Evolutionary conservation across 1,140 invertebrate species (phyloP).

Genomic region (Drosophila murphyi): DNA sequence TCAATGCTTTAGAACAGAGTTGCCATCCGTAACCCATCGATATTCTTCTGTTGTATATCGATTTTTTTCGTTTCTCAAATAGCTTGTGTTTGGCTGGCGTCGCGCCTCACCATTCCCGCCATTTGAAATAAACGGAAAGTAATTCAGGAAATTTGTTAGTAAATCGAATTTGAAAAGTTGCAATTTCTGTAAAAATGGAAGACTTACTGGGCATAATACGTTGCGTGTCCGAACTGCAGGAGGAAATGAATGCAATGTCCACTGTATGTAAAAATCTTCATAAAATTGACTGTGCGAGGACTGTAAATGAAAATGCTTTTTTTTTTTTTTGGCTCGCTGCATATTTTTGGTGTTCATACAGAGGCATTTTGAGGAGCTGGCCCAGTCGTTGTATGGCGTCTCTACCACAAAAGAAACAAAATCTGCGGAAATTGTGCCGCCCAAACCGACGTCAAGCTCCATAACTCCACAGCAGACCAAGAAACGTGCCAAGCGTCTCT

Average conservation of each 20-base stretch:
- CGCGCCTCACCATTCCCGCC: constrained; percentile 65
- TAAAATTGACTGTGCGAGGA: background rate
- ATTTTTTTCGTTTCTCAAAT: constrained; percentile 17
- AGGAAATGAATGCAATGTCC: constrained; percentile 42
- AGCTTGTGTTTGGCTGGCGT: constrained; percentile 32
- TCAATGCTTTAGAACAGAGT: background rate
- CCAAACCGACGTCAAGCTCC: constrained; percentile 6
- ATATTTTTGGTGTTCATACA: constrained; percentile 16
- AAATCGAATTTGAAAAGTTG: constrained; percentile 9
- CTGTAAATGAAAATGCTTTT: constrained; percentile 16
- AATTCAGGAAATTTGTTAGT: constrained; percentile 3
- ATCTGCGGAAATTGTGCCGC: background rate
- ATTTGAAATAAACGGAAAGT: constrained; percentile 66
- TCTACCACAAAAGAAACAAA: constrained; percentile 16
- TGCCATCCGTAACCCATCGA: constrained; percentile 16
- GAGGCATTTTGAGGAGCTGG: constrained; percentile 60
- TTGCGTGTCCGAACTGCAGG: constrained; percentile 27
- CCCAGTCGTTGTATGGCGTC: constrained; percentile 60
- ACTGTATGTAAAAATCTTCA: constrained; percentile 41
- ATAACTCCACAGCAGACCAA: constrained; percentile 76
- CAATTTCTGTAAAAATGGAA: constrained; percentile 60
- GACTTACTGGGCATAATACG: constrained; percentile 57
- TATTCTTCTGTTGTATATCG: constrained; percentile 9
- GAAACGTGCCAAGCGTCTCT: constrained; percentile 70
- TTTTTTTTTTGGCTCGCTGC: background rate